Evolutionary conservation across 2,113 vertebrate genomes (phyloP), one percentile per base, ranked within the genome.

Genomic region (Mus pahari): DNA sequence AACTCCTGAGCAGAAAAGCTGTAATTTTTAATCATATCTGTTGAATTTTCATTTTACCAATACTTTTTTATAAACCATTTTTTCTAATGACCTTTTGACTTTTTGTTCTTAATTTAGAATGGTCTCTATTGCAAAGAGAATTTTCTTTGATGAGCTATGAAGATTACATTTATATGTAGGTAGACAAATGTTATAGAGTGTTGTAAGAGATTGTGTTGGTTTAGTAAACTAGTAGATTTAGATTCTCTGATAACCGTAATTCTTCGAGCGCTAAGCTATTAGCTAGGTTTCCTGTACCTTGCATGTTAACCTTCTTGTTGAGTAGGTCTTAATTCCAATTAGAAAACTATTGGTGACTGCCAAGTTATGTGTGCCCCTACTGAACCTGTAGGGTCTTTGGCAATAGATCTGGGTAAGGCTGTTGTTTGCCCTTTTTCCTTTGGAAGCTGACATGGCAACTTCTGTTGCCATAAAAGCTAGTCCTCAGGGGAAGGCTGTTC

Each of bases 41-140:
- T 75, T 96, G 78, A 74, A 90, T 77, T 87, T 94, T 79, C 60
- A 28, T 50, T 91, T 93, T 91, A 58, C 14, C 33, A 58, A 73
- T 79, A 60, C 28, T 83, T 90, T 92, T 90, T 92, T 82, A 48
- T 88, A 93, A 75, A 75, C 45, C 1, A 31, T 75, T 31, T 62
- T 94, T 90, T 39, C 39, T 84, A 82, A 60, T 26, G 62, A 58
- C 13, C 50, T 60, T 89, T 36, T 58, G 64, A 60, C 68, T 4
- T 87, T 55, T 2, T 8, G 17, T 53, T 79, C 22, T 64, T 89
- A 55, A 28, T 48, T 94, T 87, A 42, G 24, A 89, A 84, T 77
- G 8, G 71, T 81, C 50, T 55, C 50, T 81, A 33, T 81, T 58
- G 50, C 50, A 55, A 58, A n/a, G 33, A 24, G 33, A 58, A 24